phyloP scores from a whole-genome alignment of 2,888 invertebrate genomes.

The Scaptodrosophila latifasciaeformis region DNA sequence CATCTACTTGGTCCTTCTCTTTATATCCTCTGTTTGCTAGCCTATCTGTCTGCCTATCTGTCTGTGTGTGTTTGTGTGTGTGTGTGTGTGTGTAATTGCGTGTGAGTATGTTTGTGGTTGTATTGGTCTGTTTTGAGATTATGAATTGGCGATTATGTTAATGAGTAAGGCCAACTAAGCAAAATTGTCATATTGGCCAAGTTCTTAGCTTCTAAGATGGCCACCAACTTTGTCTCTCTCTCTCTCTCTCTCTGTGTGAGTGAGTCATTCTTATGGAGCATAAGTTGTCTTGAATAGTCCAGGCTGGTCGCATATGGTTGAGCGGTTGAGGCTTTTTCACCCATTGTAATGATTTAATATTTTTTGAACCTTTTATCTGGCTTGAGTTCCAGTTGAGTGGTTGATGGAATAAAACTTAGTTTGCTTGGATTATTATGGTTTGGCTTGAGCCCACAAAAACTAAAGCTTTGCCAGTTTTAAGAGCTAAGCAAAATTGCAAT shows the following conservation, averaged over 20 bases:
- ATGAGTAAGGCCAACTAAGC: conserved; percentile 38
- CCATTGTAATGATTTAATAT: conserved; percentile 1
- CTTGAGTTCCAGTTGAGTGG: too few species aligned
- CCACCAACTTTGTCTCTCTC: background rate
- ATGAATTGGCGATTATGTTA: conserved; percentile 65
- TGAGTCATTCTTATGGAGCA: conserved; percentile 40
- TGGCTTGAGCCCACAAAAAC: too few species aligned
- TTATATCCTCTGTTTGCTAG: background rate
- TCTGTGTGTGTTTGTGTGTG: too few species aligned
- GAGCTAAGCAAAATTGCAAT: too few species aligned
- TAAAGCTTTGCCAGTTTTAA: too few species aligned
- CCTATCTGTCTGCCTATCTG: background rate
- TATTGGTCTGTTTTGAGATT: conserved; percentile 42
- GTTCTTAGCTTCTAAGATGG: background rate
- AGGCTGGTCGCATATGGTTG: background rate
- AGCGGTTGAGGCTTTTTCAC: too few species aligned
- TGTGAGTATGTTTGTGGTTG: too few species aligned
- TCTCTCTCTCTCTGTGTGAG: background rate
- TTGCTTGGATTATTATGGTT: too few species aligned
- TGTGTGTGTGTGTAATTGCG: too few species aligned
- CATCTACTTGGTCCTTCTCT: background rate
- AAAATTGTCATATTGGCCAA: conserved; percentile 12
- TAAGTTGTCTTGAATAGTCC: conserved; percentile 27
- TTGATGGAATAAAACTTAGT: too few species aligned
- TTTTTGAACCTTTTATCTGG: too few species aligned